Conservation (phyloP, 2,113 vertebrate genomes). For the Centropus unirufus region DNA sequence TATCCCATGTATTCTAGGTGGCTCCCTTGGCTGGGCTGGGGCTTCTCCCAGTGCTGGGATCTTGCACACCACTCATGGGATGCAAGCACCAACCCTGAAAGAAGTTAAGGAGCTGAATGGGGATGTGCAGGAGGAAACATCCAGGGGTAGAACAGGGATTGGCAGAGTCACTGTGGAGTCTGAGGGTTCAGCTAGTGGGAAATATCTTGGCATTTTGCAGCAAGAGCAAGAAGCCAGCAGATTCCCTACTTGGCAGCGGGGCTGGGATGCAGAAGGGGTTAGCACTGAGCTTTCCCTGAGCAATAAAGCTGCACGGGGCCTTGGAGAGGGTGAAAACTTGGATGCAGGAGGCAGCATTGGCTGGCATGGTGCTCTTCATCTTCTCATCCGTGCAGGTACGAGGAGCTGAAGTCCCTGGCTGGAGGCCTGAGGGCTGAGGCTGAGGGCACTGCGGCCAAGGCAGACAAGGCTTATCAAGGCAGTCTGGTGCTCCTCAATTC, state of each 20-base stretch:
- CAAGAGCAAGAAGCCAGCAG: background rate
- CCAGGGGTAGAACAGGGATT: background rate
- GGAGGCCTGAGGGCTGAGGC: constrained; percentile 65
- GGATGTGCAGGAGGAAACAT: background rate
- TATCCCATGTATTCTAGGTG: background rate
- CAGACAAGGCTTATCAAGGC: constrained; percentile 66
- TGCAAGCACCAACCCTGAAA: background rate
- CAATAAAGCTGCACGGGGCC: too few relatives aligned
- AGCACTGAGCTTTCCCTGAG: background rate
- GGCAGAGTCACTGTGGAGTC: background rate
- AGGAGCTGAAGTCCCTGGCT: constrained; percentile 57
- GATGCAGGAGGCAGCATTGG: background rate
- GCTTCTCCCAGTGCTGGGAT: background rate
- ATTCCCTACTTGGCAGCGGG: background rate
- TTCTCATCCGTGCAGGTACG: constrained; percentile 23
- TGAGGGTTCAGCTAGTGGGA: background rate
- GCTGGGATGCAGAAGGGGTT: background rate
- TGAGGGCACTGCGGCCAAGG: background rate
- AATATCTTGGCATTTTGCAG: background rate
- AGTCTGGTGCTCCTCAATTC: constrained; percentile 67
- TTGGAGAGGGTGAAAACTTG: fast-evolving
- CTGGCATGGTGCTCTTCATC: background rate
- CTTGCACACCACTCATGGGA: background rate
- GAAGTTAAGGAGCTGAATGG: background rate
- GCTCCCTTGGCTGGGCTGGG: background rate